A percentile compares a stretch with the other conserved stretches of the same genome.
Conservation (phyloP, 2,888 invertebrate species). For the Pteria penguin region DNA sequence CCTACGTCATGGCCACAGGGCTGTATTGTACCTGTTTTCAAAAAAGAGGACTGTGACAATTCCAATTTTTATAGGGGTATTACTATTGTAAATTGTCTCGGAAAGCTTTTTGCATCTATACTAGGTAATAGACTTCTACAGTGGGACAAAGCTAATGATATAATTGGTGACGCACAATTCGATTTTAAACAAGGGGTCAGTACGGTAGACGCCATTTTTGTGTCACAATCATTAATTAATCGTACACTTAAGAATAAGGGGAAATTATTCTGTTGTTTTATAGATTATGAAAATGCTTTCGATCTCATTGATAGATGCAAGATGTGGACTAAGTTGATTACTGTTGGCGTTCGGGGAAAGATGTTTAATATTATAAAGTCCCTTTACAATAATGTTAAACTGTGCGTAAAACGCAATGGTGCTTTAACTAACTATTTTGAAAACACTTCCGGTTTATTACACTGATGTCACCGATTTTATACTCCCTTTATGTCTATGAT, state of each 20-base stretch:
- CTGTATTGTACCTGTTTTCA: background rate
- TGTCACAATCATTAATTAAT: background rate
- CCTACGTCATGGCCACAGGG: background rate
- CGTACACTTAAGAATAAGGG: background rate
- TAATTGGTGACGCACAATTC: slow-evolving; percentile 11
- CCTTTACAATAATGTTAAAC: slow-evolving; percentile 3
- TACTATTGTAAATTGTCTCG: background rate
- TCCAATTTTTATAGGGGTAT: background rate
- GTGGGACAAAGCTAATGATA: background rate
- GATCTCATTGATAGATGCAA: slow-evolving; percentile 4
- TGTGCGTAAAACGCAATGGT: slow-evolving; percentile 6
- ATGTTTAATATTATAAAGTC: slow-evolving; percentile 2
- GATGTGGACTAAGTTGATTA: slow-evolving; percentile 18
- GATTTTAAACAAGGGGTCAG: slow-evolving; percentile 5
- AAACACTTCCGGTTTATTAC: slow-evolving; percentile 10
- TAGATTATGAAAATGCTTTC: slow-evolving; percentile 23
- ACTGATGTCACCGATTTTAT: slow-evolving; percentile 9
- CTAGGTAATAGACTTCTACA: background rate
- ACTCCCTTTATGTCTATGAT: slow-evolving; percentile 10
- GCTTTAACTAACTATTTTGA: background rate
- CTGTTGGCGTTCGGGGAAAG: background rate
- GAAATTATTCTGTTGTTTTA: slow-evolving; percentile 13
- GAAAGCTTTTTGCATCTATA: background rate
- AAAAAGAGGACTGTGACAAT: background rate
- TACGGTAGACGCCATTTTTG: slow-evolving; percentile 14